These are phyloP conservation scores for Orthosia gracilis DNA, from an alignment of 2,888 invertebrate genomes.

Conservation along the genomic window DNA sequence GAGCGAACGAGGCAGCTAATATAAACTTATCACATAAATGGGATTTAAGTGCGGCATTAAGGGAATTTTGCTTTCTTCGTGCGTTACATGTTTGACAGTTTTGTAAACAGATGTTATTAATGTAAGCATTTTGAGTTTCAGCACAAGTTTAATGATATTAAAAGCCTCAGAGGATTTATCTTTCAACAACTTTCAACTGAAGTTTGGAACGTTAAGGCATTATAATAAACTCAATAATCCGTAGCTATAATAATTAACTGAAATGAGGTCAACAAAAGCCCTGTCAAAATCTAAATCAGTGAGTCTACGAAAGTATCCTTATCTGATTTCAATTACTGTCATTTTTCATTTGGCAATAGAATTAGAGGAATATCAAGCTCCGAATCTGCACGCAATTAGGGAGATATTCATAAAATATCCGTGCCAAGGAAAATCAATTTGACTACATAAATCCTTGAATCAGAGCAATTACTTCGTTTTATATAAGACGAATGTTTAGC, in stretches of 20 bases:
- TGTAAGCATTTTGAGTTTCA: conserved; percentile 36
- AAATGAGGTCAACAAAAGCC: conserved; percentile 8
- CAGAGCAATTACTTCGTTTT: conserved; percentile 53
- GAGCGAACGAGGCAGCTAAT: conserved; percentile 14
- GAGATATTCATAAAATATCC: conserved; percentile 60
- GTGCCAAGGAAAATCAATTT: conserved; percentile 54
- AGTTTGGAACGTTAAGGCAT: conserved; percentile 9
- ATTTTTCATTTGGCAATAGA: conserved; percentile 35
- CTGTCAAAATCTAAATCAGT: neutral
- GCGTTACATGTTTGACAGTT: conserved; percentile 46
- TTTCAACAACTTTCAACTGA: conserved; percentile 23
- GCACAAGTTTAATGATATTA: conserved; percentile 37
- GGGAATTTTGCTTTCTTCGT: conserved; percentile 41
- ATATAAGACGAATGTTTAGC: conserved; percentile 45
- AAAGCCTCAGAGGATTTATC: conserved; percentile 34
- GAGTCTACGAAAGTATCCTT: conserved; percentile 21
- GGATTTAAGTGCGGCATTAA: conserved; percentile 44
- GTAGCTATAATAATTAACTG: neutral
- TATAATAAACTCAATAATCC: conserved; percentile 11
- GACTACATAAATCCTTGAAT: conserved; percentile 53
- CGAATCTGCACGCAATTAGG: conserved; percentile 52
- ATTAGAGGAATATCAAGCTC: conserved; percentile 48
- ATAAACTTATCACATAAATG: conserved; percentile 50
- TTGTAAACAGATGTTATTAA: conserved; percentile 51
- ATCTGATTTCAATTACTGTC: conserved; percentile 38